These are phyloP conservation scores for Maccullochella peelii DNA, from an alignment of 2,113 vertebrate species.

Conservation along the genomic window DNA sequence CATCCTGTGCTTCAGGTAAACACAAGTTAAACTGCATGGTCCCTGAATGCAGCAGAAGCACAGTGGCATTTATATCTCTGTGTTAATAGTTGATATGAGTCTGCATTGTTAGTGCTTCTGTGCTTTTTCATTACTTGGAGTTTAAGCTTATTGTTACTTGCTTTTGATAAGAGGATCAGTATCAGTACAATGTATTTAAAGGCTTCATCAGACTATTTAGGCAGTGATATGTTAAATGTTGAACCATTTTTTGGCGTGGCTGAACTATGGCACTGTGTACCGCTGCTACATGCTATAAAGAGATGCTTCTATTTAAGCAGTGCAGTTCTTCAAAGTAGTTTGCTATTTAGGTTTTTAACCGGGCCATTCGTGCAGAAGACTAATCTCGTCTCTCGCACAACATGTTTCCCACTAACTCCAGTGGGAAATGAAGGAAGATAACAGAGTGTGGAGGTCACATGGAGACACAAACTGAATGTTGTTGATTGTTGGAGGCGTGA, in stretches of 20 bases:
- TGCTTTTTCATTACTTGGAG: background rate
- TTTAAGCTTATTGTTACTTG: background rate
- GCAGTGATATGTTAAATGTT: background rate
- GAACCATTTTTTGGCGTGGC: background rate
- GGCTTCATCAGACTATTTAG: background rate
- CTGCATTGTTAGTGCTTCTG: background rate
- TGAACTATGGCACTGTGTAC: background rate
- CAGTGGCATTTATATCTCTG: background rate
- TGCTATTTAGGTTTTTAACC: background rate
- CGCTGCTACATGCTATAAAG: background rate
- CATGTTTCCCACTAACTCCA: constrained; percentile 24
- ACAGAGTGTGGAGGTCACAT: constrained; percentile 30
- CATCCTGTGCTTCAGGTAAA: background rate
- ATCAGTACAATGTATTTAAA: background rate
- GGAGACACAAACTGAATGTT: background rate
- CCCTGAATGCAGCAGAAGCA: background rate
- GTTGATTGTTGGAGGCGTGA: constrained; percentile 1
- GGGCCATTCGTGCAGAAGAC: constrained; percentile 7
- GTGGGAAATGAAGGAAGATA: constrained; percentile 3
- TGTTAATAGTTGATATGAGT: background rate
- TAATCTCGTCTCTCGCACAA: constrained; percentile 3
- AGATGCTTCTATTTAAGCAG: background rate
- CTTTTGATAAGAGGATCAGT: background rate
- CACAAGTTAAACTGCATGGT: background rate
- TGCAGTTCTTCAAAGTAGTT: constrained; percentile 2